Percentiles rank a stretch among this genome's conserved stretches.
Conservation (phyloP, 2,797 vertebrate genomes). For the Acomys russatus region DNA sequence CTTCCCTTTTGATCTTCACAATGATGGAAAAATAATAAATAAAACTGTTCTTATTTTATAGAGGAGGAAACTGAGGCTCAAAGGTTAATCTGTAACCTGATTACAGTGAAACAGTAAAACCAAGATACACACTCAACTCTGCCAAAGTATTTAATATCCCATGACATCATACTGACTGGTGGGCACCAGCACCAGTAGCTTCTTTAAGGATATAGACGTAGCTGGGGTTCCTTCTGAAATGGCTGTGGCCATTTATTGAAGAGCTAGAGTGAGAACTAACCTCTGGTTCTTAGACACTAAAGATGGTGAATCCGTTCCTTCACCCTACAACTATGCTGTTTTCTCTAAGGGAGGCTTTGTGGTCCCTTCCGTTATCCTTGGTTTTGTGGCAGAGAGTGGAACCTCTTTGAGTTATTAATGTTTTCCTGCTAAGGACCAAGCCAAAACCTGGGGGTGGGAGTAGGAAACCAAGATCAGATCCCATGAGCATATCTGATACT, state of each 20-base stretch:
- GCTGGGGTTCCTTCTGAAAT: neutral
- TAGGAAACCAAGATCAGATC: neutral
- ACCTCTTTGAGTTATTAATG: neutral
- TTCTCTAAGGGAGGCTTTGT: neutral
- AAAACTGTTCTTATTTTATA: neutral
- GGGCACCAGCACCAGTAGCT: neutral
- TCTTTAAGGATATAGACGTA: neutral
- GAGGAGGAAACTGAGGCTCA: conserved; percentile 39
- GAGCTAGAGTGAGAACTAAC: neutral
- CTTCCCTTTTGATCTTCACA: conserved; percentile 26
- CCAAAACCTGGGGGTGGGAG: neutral
- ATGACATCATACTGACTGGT: neutral
- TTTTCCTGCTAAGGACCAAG: conserved; percentile 38
- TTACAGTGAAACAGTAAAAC: neutral
- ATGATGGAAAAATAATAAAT: neutral
- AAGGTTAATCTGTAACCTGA: conserved; percentile 17
- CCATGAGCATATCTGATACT: neutral
- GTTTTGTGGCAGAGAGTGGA: neutral
- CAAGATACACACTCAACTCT: conserved; percentile 15
- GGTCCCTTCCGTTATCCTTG: neutral
- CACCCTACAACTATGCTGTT: neutral
- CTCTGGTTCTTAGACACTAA: neutral
- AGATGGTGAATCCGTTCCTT: neutral
- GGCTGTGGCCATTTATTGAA: neutral
- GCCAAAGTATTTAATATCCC: neutral